Evolutionary conservation across 2,797 vertebrate species (phyloP).

Genomic region (Varecia variegata): DNA sequence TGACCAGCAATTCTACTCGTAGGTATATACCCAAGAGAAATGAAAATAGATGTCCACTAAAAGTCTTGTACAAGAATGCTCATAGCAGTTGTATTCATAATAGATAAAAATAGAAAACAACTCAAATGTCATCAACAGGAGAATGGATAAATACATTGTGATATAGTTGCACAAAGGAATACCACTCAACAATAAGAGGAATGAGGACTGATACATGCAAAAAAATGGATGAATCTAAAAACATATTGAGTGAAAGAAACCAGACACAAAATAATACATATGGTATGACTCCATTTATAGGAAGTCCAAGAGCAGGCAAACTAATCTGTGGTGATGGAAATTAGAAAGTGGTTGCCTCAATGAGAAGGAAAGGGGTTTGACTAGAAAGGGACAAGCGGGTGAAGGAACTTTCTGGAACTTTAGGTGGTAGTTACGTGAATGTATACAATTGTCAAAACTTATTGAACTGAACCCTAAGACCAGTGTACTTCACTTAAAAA

Average conservation of each 20-base stretch:
- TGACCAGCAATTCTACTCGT: background rate
- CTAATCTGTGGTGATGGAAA: background rate
- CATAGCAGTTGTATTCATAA: background rate
- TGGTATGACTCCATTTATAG: background rate
- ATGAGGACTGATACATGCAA: background rate
- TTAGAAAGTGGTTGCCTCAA: background rate
- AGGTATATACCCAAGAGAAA: background rate
- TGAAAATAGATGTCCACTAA: background rate
- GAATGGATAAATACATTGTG: background rate
- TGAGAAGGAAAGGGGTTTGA: background rate
- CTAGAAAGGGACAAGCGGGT: background rate
- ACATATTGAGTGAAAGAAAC: background rate
- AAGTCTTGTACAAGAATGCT: background rate
- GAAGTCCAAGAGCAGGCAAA: background rate
- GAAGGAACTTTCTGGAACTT: background rate
- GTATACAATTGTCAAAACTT: background rate
- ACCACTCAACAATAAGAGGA: background rate
- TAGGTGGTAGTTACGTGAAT: background rate
- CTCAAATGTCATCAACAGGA: background rate
- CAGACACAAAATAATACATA: background rate
- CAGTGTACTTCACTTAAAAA: background rate
- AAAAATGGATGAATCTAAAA: background rate
- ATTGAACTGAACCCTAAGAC: background rate
- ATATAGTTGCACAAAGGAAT: background rate
- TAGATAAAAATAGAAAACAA: background rate